Evolutionary conservation across 2,797 vertebrate species (phyloP).

Genomic region (Muscicapa comitata): DNA sequence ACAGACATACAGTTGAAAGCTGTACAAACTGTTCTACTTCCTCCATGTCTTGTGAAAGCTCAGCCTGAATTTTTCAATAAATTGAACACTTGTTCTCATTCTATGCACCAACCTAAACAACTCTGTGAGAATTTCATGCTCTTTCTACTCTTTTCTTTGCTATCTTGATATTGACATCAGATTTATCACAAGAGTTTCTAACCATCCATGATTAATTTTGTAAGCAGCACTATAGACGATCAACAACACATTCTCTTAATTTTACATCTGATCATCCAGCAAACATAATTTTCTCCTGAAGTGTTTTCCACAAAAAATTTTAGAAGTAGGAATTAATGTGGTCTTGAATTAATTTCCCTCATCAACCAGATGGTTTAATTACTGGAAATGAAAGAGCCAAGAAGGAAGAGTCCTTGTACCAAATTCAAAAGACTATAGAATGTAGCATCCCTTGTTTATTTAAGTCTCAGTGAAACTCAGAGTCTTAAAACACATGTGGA

Average conservation of each 20-base stretch:
- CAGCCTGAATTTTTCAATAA: background rate
- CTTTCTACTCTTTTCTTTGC: background rate
- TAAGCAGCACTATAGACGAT: background rate
- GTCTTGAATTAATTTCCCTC: constrained; percentile 28
- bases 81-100: background rate
- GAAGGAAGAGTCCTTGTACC: background rate
- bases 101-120: background rate
- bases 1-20: background rate
- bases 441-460: background rate
- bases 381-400: constrained; percentile 7
- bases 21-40: background rate
- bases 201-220: constrained; percentile 20
- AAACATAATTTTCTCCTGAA: constrained; percentile 5
- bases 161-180: background rate
- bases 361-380: constrained; percentile 40
- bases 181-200: constrained; percentile 4
- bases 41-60: background rate
- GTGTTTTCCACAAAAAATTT: constrained; percentile 32
- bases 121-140: background rate
- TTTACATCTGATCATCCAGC: constrained; percentile 32
- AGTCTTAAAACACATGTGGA: background rate
- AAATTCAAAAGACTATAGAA: background rate
- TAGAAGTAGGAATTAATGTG: constrained; percentile 14
- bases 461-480: background rate
- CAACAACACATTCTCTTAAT: constrained; percentile 23